Evolutionary conservation across 2,797 vertebrate genomes (phyloP).

Genomic region (Chaetodon trifasciatus): DNA sequence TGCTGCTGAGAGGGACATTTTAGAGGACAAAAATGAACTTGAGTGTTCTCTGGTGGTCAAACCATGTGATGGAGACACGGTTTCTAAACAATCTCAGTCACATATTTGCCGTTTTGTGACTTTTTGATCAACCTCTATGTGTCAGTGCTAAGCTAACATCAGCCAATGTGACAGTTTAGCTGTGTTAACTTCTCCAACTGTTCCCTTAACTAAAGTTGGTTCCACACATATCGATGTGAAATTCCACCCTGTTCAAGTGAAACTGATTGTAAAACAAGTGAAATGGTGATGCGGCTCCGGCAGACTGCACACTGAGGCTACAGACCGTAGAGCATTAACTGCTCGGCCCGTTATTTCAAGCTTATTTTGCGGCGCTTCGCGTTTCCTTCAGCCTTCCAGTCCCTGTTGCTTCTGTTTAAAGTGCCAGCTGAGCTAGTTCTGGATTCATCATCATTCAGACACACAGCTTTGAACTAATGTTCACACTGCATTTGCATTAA

Average conservation of each 20-base stretch:
- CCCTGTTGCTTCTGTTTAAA: constrained; percentile 16
- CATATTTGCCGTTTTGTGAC: too few relatives aligned
- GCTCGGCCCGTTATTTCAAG: constrained; percentile 7
- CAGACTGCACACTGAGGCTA: constrained; percentile 52
- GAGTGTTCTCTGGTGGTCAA: too few relatives aligned
- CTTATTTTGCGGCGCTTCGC: constrained; percentile 46
- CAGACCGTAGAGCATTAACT: constrained; percentile 25
- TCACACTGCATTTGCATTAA: not conserved
- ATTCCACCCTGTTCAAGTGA: not conserved
- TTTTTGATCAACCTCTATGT: too few relatives aligned
- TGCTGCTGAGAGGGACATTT: too few relatives aligned
- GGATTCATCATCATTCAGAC: constrained; percentile 27
- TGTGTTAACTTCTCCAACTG: not conserved
- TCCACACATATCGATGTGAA: not conserved
- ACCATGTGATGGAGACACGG: too few relatives aligned
- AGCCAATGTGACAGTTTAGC: not conserved
- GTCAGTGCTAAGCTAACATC: too few relatives aligned
- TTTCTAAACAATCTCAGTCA: too few relatives aligned
- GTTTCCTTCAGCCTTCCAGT: constrained; percentile 15
- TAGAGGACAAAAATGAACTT: too few relatives aligned
- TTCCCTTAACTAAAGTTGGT: not conserved
- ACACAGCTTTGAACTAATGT: not conserved
- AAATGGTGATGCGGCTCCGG: constrained; percentile 19
- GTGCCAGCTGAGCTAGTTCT: constrained; percentile 32
- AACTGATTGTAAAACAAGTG: not conserved